Evolutionary conservation across 2,797 vertebrate genomes (phyloP).

Genomic region (Huso huso): DNA sequence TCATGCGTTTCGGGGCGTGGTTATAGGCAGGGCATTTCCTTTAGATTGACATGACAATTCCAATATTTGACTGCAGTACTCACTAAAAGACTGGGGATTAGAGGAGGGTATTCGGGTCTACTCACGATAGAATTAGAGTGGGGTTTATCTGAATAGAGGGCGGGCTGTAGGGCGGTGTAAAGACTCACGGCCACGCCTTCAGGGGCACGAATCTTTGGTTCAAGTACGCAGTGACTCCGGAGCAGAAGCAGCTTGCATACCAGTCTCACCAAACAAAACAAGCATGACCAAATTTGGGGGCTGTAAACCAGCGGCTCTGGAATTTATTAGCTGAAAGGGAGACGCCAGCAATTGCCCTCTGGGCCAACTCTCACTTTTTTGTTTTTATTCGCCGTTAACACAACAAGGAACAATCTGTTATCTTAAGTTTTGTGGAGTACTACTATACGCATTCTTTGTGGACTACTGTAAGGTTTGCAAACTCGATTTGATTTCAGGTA

Average conservation of each 20-base stretch:
- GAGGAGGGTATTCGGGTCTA: too few relatives aligned
- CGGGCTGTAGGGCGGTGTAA: too few relatives aligned
- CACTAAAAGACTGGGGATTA: too few relatives aligned
- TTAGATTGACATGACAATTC: too few relatives aligned
- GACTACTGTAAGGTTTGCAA: constrained; percentile 22
- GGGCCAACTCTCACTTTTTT: constrained; percentile 26
- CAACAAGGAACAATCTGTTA: constrained; percentile 9
- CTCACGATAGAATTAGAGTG: too few relatives aligned
- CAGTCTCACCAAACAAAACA: constrained; percentile 27
- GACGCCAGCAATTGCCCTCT: constrained; percentile 20
- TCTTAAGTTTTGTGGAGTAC: constrained; percentile 26
- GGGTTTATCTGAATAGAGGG: too few relatives aligned
- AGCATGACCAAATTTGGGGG: constrained; percentile 31
- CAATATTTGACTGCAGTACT: too few relatives aligned
- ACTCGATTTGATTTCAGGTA: constrained; percentile 36
- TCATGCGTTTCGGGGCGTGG: background rate
- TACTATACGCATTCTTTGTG: constrained; percentile 26
- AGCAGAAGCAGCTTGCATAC: constrained; percentile 42
- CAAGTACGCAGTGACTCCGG: constrained; percentile 32
- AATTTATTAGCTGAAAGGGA: constrained; percentile 37
- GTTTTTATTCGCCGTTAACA: constrained; percentile 5
- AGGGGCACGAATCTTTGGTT: constrained; percentile 23
- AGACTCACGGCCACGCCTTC: constrained; percentile 40
- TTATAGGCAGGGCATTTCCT: too few relatives aligned
- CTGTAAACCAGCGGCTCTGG: constrained; percentile 38